phyloP scores from a whole-genome alignment of 2,797 vertebrate species.

The Melanotaenia boesemani region DNA sequence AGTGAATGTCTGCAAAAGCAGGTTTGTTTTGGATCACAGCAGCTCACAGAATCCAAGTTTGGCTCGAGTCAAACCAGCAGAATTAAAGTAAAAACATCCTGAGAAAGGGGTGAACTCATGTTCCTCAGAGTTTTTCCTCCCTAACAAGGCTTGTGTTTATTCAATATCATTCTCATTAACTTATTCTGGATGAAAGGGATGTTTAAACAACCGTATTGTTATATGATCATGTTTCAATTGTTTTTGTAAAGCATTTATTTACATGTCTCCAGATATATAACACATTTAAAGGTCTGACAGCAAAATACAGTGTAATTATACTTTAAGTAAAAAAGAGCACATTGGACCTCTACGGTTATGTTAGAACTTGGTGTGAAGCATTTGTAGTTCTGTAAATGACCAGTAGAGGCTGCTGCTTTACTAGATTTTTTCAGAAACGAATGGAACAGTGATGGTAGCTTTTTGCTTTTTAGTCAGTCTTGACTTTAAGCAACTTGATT shows the following conservation, averaged over 20 bases:
- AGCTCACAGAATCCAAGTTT: slow-evolving; percentile 7
- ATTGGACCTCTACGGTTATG: neutral
- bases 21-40: slow-evolving; percentile 55
- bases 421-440: neutral
- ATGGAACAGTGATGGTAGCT: neutral
- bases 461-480: neutral
- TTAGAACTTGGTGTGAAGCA: neutral
- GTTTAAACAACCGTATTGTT: neutral
- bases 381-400: slow-evolving; percentile 33
- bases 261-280: neutral
- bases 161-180: slow-evolving; percentile 14
- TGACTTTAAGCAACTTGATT: neutral
- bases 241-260: neutral
- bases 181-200: neutral
- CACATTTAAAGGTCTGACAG: neutral
- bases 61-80: slow-evolving; percentile 21
- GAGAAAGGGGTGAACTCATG: slow-evolving; percentile 30
- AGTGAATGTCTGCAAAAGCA: slow-evolving; percentile 55
- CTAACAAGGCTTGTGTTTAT: slow-evolving; percentile 12
- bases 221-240: neutral
- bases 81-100: slow-evolving; percentile 24
- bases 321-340: neutral
- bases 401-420: slow-evolving; percentile 58
- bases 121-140: neutral
- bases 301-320: neutral